phyloP scores from a whole-genome alignment of 92 coral and sea anemone genomes.

The Bergia sp. region DNA sequence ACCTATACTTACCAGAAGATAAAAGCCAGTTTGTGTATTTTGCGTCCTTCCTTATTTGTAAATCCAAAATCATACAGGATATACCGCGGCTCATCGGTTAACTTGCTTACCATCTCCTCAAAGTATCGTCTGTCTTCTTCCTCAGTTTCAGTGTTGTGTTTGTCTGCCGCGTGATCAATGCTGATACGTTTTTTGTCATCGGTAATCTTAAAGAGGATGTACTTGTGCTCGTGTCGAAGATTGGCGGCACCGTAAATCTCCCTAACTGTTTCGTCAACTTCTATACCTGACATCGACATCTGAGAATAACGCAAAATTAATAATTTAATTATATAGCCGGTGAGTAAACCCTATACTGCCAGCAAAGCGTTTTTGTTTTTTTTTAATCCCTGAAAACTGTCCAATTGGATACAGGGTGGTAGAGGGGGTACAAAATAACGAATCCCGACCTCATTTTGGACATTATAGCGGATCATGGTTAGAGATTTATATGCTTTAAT shows the following conservation, averaged over 20 bases:
- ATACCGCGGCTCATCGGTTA: slow-evolving; percentile 53
- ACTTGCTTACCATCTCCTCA: slow-evolving; percentile 4
- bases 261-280: slow-evolving; percentile 44
- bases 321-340: too few relatives aligned
- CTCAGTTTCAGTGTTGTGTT: neutral
- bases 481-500: too few relatives aligned
- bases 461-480: too few relatives aligned
- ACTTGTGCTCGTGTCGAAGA: slow-evolving; percentile 25
- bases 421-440: too few relatives aligned
- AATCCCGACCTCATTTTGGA: too few relatives aligned
- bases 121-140: slow-evolving; percentile 36
- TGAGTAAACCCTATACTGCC: too few relatives aligned
- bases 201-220: slow-evolving; percentile 47
- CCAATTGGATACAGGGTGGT: too few relatives aligned
- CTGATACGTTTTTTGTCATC: slow-evolving; percentile 46
- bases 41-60: slow-evolving; percentile 29
- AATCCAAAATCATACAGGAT: slow-evolving; percentile 61
- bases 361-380: too few relatives aligned
- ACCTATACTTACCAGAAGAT: slow-evolving; percentile 56
- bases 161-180: slow-evolving; percentile 29
- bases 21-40: slow-evolving; percentile 51
- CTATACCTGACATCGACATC: slow-evolving; percentile 57
- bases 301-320: neutral
- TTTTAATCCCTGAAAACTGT: too few relatives aligned
- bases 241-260: slow-evolving; percentile 47